These are phyloP conservation scores for Tapera naevia DNA, from an alignment of 2,797 vertebrate genomes.

Conservation along the genomic window DNA sequence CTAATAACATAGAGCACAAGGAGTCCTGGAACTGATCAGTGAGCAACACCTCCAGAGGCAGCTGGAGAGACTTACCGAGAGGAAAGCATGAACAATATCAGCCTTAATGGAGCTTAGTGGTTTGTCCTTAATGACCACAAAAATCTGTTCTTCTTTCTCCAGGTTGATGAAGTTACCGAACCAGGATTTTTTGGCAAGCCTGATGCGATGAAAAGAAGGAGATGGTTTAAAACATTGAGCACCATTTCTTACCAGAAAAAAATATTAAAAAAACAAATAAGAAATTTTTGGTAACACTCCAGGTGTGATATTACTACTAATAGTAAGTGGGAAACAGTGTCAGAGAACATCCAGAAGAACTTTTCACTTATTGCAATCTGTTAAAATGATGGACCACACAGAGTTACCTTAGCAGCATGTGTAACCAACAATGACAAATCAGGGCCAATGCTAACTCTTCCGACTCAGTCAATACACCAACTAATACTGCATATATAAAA, in stretches of 20 bases:
- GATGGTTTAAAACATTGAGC: background rate
- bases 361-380: background rate
- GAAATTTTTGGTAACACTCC: background rate
- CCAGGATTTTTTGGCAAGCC: conserved; percentile 99
- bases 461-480: background rate
- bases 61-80: conserved; percentile 85
- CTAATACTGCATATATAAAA: background rate
- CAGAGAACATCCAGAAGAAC: background rate
- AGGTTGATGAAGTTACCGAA: conserved; percentile 98
- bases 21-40: background rate
- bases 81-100: conserved; percentile 97
- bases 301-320: background rate
- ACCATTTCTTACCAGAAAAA: background rate
- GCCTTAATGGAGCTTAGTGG: conserved; percentile 99
- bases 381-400: background rate
- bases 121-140: conserved; percentile 97
- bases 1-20: background rate
- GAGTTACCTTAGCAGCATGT: background rate
- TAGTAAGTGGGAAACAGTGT: background rate
- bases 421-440: background rate
- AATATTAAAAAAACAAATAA: background rate
- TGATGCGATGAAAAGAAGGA: conserved; percentile 58
- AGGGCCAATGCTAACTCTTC: background rate
- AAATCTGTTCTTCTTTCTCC: conserved; percentile 99
- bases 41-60: background rate